A percentile compares a stretch with the other conserved stretches of the same genome.
phyloP scores from a whole-genome alignment of 2,797 vertebrate species.

The Sebastes baramenuke region DNA sequence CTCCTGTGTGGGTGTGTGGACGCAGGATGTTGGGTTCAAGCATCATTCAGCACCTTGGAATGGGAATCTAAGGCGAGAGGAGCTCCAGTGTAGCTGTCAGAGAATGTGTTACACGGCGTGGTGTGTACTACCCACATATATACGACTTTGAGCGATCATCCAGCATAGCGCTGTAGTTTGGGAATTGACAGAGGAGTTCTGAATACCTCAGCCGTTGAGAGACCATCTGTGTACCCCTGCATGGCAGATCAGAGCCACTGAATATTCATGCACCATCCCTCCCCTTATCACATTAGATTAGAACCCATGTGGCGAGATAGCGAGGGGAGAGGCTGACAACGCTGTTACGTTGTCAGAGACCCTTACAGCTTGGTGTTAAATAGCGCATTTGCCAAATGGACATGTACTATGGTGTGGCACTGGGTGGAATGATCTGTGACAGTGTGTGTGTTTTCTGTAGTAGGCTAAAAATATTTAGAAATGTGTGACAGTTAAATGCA shows the following conservation, averaged over 20 bases:
- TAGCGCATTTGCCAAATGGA: conserved; percentile 69
- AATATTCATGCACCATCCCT: conserved; percentile 84
- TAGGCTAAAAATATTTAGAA: background rate
- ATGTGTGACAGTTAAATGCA: background rate
- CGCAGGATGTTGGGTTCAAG: background rate
- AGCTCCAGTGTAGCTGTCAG: conserved; percentile 6
- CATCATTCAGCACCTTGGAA: conserved; percentile 1
- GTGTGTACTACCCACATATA: conserved; percentile 2
- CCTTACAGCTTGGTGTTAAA: conserved; percentile 76
- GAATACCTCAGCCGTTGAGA: conserved; percentile 79
- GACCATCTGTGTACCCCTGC: conserved; percentile 83
- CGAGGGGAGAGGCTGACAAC: conserved; percentile 76
- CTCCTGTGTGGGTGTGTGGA: background rate
- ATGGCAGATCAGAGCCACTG: conserved; percentile 77
- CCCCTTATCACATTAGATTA: conserved; percentile 84
- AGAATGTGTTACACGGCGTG: background rate
- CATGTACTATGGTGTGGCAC: conserved; percentile 20
- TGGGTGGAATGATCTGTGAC: conserved; percentile 27
- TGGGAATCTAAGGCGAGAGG: background rate
- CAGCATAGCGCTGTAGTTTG: conserved; percentile 61
- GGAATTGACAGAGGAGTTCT: conserved; percentile 67
- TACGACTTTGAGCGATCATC: conserved; percentile 60
- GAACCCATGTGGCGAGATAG: conserved; percentile 77
- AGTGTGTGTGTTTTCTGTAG: background rate
- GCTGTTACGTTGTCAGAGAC: conserved; percentile 75